These are phyloP conservation scores for Leptocoma aspasia DNA, from an alignment of 2,113 vertebrate species.

Conservation along the genomic window DNA sequence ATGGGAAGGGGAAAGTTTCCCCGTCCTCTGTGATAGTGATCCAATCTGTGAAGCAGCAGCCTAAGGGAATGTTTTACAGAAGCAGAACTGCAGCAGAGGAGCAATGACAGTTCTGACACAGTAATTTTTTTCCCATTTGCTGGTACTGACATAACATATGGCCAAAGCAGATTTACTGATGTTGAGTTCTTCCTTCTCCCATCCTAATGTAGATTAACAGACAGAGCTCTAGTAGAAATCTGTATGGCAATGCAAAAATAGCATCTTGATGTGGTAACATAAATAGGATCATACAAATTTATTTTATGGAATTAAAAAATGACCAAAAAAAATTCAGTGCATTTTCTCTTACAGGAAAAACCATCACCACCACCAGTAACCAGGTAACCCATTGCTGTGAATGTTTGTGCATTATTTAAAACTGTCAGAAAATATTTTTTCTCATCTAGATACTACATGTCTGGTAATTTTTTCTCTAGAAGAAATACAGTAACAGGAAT, in stretches of 20 bases:
- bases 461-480: neutral
- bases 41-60: neutral
- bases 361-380: constrained; percentile 28
- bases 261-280: neutral
- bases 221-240: neutral
- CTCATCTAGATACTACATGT: neutral
- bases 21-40: neutral
- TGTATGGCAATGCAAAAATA: neutral
- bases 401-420: neutral
- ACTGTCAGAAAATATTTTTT: neutral
- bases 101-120: neutral
- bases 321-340: neutral
- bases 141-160: neutral
- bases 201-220: neutral
- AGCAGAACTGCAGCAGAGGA: neutral
- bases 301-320: neutral
- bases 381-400: constrained; percentile 24
- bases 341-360: constrained; percentile 57
- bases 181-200: neutral
- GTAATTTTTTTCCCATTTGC: neutral
- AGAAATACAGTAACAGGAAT: neutral
- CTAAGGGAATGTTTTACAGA: neutral
- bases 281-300: neutral
- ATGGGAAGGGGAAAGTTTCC: neutral
- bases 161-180: neutral